phyloP scores from a whole-genome alignment of 2,113 vertebrate genomes.

The Sus scrofa region T2T-Sscrofa CM000823.6:15756501-15757000 shows the following conservation, averaged over 20 bases:
- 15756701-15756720: constrained; percentile 13
- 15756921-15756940: too few species aligned
- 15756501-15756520: not conserved
- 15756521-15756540: constrained; percentile 9
- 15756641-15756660: constrained; percentile 38
- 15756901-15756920: too few species aligned
- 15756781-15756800: not conserved
- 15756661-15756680: constrained; percentile 50
- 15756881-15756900: too few species aligned
- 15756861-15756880: not conserved
- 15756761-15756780: not conserved
- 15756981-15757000: too few species aligned
- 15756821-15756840: constrained; percentile 8
- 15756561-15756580: constrained; percentile 25
- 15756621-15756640: not conserved
- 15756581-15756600: not conserved
- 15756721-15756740: constrained; percentile 16
- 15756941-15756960: too few species aligned
- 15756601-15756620: constrained; percentile 24
- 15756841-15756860: not conserved
- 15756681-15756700: constrained; percentile 1
- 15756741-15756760: constrained; percentile 1
- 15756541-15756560: constrained; percentile 6
- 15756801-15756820: constrained; percentile 5
- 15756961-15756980: too few species aligned